Evolutionary conservation across 2,797 vertebrate species (phyloP), one percentile per base, ranked within the genome.

Genomic region (Heterohyrax brucei): DNA sequence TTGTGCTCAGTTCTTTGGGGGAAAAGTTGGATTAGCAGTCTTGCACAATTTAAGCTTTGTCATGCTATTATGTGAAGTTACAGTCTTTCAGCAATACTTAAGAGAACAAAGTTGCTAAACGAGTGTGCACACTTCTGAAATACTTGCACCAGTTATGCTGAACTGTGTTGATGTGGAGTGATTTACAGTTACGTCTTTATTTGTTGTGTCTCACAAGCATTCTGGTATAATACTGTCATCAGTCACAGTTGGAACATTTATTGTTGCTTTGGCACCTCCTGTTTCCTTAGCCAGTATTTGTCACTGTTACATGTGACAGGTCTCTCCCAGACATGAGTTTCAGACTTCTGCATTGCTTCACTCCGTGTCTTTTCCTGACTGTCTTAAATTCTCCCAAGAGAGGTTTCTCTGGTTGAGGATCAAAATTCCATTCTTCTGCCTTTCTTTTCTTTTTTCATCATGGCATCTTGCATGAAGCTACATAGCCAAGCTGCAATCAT

Each of bases 201-300:
- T 68, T 93, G 24, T 80, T 80, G 50, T n/a, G 64, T 62, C 77
- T 81, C 64, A 28, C 16, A 79, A 81, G 22, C 68, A 64, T 94
- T 72, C 72, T 79, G 46, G 50, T 33, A 2, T 13, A 94, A 90
- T 24, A 46, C 39, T 79, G 90, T 93, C 89, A 91, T 96, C 87
- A 50, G 26, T 95, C 73, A 70, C 22, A 12, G 28, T 28, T 78
- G 39, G 86, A 75, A 85, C 26, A 14, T 77, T 80, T 53, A 59
- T 86, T 85, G 59, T 95, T 83, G 75, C 77, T 72, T 53, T 24
- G 53, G 16, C 48, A 62, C 14, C 73, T 95, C 48, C 28, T 73
- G 66, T 91, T 33, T 48, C 53, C 62, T 66, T 68, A 75, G 44
- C 61, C 66, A 87, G 21, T 78, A 28, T 46, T 68, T 5, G 19